Conservation (phyloP, 2,797 vertebrate species). For the Channallabes apus region DNA sequence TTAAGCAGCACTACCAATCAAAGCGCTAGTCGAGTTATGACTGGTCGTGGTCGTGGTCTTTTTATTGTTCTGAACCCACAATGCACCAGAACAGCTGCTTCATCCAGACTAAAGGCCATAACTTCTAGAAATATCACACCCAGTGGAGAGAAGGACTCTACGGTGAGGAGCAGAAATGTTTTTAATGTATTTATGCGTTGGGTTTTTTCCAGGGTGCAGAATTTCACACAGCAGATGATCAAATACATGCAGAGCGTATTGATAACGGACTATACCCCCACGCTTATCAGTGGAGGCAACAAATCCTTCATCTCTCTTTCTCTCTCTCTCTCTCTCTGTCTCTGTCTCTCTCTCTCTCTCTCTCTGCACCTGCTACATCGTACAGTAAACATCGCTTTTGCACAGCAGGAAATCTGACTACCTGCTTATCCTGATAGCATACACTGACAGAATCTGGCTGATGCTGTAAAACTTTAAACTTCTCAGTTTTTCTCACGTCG, state of each 20-base stretch:
- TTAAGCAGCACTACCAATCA: neutral
- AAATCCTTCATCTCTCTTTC: slow-evolving; percentile 28
- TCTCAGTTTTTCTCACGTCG: slow-evolving; percentile 13
- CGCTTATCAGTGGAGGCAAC: slow-evolving; percentile 34
- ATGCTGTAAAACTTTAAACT: slow-evolving; percentile 16
- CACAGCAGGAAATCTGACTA: neutral
- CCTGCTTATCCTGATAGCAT: slow-evolving; percentile 21
- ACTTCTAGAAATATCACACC: slow-evolving; percentile 10
- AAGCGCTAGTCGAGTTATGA: neutral
- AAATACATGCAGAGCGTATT: slow-evolving; percentile 55
- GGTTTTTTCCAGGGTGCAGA: slow-evolving; percentile 52
- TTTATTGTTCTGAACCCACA: neutral
- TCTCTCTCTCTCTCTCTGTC: neutral
- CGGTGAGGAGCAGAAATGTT: slow-evolving; percentile 22
- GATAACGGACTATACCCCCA: slow-evolving; percentile 45
- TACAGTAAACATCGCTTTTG: slow-evolving; percentile 1
- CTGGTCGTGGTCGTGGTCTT: neutral
- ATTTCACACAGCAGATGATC: slow-evolving; percentile 61
- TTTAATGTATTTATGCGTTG: slow-evolving; percentile 42
- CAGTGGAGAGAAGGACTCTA: slow-evolving; percentile 24
- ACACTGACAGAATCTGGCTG: neutral
- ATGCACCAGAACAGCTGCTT: slow-evolving; percentile 20
- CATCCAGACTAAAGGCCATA: slow-evolving; percentile 25
- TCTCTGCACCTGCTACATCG: neutral
- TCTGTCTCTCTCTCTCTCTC: neutral